A percentile compares a stretch with the other conserved stretches of the same genome.
These are phyloP conservation scores for Pangasius macronema DNA, from an alignment of 2,797 vertebrate species.

Conservation along the genomic window DNA sequence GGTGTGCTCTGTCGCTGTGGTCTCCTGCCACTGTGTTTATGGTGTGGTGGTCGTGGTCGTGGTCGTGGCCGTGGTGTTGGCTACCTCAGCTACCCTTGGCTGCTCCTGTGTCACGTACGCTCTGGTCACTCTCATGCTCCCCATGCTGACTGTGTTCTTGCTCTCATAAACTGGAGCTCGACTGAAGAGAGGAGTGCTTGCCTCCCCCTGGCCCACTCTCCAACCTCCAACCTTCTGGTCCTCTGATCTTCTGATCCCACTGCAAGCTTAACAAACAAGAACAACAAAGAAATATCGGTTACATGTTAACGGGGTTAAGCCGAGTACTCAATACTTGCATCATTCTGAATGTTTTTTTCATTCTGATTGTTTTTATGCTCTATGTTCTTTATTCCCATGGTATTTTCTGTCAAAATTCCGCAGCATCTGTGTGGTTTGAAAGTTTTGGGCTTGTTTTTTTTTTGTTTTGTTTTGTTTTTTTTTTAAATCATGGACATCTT, in stretches of 20 bases:
- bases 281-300: constrained; percentile 60
- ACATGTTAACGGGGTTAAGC: constrained; percentile 66
- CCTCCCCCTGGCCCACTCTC: constrained; percentile 69
- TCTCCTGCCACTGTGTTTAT: constrained; percentile 39
- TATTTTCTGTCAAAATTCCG: constrained; percentile 42
- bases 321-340: constrained; percentile 72
- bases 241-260: constrained; percentile 60
- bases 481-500: constrained; percentile 57
- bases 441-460: neutral
- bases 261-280: constrained; percentile 69
- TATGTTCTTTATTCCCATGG: constrained; percentile 15
- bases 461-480: constrained; percentile 44
- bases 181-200: constrained; percentile 62
- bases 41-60: constrained; percentile 40
- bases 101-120: constrained; percentile 84
- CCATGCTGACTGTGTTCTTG: constrained; percentile 85
- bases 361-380: constrained; percentile 51
- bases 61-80: constrained; percentile 30
- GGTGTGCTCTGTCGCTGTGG: constrained; percentile 45
- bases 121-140: constrained; percentile 86
- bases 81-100: constrained; percentile 87
- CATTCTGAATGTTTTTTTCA: constrained; percentile 61
- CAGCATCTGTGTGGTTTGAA: constrained; percentile 40
- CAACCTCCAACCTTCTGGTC: constrained; percentile 72
- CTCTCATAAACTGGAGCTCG: constrained; percentile 86